phyloP scores from a whole-genome alignment of 2,797 vertebrate genomes.

The Malacoraja senta region DNA sequence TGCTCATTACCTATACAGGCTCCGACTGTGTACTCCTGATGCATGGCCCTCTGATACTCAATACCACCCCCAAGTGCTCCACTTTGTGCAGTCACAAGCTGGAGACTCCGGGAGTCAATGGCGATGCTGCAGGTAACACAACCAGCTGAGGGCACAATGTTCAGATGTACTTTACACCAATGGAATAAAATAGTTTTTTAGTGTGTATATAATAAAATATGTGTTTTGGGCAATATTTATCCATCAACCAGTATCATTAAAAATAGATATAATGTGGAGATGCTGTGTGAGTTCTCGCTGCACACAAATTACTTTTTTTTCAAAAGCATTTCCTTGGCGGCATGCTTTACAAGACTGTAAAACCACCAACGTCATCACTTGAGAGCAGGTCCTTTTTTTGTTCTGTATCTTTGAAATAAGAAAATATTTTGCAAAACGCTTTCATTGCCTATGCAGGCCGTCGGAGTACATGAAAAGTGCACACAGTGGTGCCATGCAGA shows the following conservation, averaged over 20 bases:
- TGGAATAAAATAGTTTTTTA: neutral
- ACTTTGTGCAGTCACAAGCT: no score
- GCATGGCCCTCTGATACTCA: no score
- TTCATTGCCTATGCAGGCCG: no score
- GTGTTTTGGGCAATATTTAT: neutral
- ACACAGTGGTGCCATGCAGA: no score
- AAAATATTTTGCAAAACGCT: neutral
- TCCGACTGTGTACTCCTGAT: no score
- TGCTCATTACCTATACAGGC: no score
- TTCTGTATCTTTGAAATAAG: neutral
- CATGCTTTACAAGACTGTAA: neutral
- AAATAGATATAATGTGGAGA: neutral
- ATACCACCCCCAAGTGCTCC: no score
- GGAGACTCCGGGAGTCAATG: no score
- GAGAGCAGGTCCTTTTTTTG: neutral
- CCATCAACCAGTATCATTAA: neutral
- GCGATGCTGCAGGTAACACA: no score
- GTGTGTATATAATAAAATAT: no score
- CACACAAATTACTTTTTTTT: neutral
- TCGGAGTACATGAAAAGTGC: no score
- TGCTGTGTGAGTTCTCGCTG: neutral
- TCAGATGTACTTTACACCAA: neutral
- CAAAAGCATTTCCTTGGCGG: neutral
- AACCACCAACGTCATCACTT: neutral
- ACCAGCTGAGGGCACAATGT: no score